A percentile compares a stretch with the other conserved stretches of the same genome.
Conservation (phyloP, 2,888 invertebrate genomes). For the Conistra vaccinii region DNA sequence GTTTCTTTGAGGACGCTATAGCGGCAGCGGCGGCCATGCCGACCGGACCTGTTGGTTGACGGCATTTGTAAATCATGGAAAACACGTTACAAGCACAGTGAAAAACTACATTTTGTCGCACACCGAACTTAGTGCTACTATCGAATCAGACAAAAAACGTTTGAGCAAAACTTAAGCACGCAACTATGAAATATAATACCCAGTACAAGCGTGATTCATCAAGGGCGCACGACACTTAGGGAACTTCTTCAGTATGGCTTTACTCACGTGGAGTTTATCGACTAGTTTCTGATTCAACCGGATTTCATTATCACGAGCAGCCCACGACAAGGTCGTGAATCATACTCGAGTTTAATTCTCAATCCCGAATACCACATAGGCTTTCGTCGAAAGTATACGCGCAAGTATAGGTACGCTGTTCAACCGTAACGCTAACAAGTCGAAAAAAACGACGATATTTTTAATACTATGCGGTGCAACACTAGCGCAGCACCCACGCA, state of each 20-base stretch:
- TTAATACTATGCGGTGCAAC: neutral
- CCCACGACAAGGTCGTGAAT: neutral
- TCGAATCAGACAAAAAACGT: neutral
- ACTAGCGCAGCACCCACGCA: neutral
- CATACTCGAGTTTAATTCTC: neutral
- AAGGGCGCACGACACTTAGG: neutral
- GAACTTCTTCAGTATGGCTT: constrained; percentile 26
- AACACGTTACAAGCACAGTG: constrained; percentile 7
- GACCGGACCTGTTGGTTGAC: constrained; percentile 93
- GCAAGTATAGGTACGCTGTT: neutral
- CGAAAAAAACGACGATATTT: neutral
- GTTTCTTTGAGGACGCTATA: constrained; percentile 98
- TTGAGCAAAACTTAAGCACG: neutral
- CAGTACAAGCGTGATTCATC: neutral
- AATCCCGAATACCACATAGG: neutral
- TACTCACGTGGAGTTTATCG: constrained; percentile 19
- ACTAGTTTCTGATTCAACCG: neutral
- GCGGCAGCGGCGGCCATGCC: constrained; percentile 99
- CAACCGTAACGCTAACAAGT: neutral
- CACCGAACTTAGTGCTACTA: neutral
- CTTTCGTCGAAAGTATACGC: neutral
- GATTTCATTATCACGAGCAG: neutral
- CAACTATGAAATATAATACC: neutral
- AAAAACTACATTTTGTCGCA: neutral
- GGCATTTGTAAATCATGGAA: constrained; percentile 34